These are phyloP conservation scores for Parazoanthus swiftii DNA, from an alignment of 92 coral and sea anemone genomes.

Conservation along the genomic window DNA sequence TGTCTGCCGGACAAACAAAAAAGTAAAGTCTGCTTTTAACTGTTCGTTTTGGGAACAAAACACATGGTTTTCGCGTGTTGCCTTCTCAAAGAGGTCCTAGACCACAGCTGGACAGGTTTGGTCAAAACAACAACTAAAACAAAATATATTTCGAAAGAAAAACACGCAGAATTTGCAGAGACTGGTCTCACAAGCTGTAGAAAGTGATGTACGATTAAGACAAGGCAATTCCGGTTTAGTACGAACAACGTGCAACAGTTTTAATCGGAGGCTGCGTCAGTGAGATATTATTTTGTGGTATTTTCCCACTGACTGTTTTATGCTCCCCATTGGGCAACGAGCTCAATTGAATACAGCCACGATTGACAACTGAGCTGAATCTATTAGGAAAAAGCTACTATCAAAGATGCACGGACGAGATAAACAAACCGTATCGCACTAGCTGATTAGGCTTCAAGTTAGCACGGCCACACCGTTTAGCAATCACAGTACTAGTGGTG, in stretches of 20 bases:
- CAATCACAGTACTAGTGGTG: not conserved
- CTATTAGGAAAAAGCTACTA: not conserved
- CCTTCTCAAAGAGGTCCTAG: not conserved
- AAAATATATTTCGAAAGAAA: not conserved
- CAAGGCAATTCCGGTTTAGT: no score
- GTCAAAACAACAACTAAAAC: not conserved
- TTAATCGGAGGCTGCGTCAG: not conserved
- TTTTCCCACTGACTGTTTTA: not conserved
- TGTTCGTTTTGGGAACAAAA: not conserved
- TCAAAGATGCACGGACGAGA: not conserved
- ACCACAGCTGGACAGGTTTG: not conserved
- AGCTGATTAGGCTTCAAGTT: not conserved
- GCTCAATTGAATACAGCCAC: not conserved
- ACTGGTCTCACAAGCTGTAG: not conserved
- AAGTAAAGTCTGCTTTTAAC: not conserved
- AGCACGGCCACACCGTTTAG: not conserved
- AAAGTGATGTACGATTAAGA: not conserved
- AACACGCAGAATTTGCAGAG: not conserved
- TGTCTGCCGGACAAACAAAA: constrained; percentile 2
- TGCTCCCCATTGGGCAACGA: constrained; percentile 9
- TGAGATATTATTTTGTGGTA: not conserved
- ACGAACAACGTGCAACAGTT: not conserved
- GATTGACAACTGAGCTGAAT: not conserved
- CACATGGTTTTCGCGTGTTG: not conserved
- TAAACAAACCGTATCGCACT: not conserved